Conservation (phyloP, 1,140 invertebrate species). For the Eubasilissa regina region DNA sequence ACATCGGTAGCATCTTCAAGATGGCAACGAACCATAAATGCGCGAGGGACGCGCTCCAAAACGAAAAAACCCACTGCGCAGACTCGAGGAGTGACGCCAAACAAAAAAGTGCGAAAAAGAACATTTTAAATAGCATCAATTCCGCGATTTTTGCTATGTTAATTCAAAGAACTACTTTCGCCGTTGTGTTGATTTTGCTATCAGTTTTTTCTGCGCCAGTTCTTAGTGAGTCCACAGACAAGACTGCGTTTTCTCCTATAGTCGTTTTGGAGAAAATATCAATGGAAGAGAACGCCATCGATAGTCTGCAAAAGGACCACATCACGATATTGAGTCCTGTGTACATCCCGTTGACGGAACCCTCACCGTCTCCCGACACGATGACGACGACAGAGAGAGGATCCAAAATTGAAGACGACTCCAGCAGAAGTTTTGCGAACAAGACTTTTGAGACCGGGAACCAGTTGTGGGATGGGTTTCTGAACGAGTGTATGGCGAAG, state of each 20-base stretch:
- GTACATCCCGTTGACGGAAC: conserved; percentile 53
- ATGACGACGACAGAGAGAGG: conserved; percentile 12
- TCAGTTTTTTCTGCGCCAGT: conserved; percentile 21
- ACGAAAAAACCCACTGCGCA: background rate
- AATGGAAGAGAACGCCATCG: conserved; percentile 35
- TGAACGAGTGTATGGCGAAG: conserved; percentile 78
- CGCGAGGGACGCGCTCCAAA: background rate
- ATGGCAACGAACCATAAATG: background rate
- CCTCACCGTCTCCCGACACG: background rate
- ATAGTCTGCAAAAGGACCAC: conserved; percentile 8
- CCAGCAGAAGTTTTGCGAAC: conserved; percentile 58
- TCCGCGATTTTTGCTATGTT: conserved; percentile 55
- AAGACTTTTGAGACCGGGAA: conserved; percentile 76
- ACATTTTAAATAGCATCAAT: conserved; percentile 40
- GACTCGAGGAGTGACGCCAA: background rate
- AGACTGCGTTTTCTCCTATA: conserved; percentile 6
- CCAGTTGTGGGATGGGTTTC: conserved; percentile 79
- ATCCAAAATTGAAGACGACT: background rate
- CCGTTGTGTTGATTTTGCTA: conserved; percentile 44
- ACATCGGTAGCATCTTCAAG: background rate
- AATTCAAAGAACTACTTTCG: conserved; percentile 57
- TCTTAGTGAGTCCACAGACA: conserved; percentile 20
- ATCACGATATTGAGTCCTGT: conserved; percentile 17
- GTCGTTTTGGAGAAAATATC: conserved; percentile 25
- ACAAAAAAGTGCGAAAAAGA: conserved; percentile 11